Evolutionary conservation across 2,888 invertebrate species (phyloP).

Genomic region (Iselma pallidipennis): DNA sequence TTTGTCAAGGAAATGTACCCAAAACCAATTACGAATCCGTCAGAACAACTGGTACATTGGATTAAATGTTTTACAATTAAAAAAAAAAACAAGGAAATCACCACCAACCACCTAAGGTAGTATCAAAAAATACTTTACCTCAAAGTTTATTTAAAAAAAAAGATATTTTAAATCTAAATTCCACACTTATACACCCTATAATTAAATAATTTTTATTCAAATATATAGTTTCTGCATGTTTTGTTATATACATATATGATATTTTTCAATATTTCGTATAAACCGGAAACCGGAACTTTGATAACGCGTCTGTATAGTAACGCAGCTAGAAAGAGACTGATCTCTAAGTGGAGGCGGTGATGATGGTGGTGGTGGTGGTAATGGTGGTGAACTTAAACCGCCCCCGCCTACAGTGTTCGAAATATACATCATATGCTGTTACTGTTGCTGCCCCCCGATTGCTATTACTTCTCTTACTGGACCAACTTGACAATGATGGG

Average conservation of each 20-base stretch:
- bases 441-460: neutral
- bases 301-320: constrained; percentile 22
- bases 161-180: neutral
- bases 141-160: neutral
- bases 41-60: neutral
- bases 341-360: constrained; percentile 4
- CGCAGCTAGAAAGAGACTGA: constrained; percentile 31
- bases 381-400: constrained; percentile 21
- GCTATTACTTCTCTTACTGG: neutral
- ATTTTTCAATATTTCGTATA: constrained; percentile 1
- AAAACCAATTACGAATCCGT: neutral
- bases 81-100: neutral
- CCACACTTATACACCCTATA: neutral
- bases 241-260: too few relatives aligned
- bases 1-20: constrained; percentile 2
- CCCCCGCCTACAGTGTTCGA: constrained; percentile 17
- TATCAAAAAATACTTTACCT: neutral
- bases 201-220: neutral
- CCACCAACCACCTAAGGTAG: neutral
- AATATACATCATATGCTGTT: constrained; percentile 7
- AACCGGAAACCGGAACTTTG: constrained; percentile 20
- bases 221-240: neutral
- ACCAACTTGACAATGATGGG: neutral
- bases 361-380: neutral
- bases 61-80: neutral